Evolutionary conservation across 2,888 invertebrate species (phyloP).

Genomic region (Gari tellinella): DNA sequence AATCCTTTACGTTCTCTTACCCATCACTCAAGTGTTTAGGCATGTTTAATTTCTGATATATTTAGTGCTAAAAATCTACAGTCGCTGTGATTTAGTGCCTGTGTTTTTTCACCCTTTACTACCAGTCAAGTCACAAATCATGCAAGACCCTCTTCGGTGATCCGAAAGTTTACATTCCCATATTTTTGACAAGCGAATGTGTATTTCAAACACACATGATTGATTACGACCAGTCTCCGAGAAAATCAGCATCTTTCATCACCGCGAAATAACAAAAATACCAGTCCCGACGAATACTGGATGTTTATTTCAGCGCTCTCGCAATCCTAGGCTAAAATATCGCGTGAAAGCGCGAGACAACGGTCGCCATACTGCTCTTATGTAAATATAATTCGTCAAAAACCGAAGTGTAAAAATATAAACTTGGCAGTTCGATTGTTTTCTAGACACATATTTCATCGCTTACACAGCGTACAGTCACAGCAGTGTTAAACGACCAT

Average conservation of each 20-base stretch:
- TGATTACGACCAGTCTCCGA: conserved; percentile 21
- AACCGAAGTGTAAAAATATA: conserved; percentile 33
- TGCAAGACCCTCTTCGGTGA: no score
- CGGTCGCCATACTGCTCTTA: conserved; percentile 39
- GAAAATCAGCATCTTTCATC: conserved; percentile 28
- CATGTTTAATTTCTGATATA: no score
- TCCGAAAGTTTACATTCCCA: background rate
- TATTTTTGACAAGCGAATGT: conserved; percentile 33
- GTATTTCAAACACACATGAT: conserved; percentile 22
- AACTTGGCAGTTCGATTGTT: conserved; percentile 47
- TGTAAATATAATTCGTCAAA: conserved; percentile 50
- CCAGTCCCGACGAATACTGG: conserved; percentile 9
- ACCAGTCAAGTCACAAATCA: no score
- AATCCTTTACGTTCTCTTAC: no score
- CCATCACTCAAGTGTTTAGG: no score
- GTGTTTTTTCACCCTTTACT: no score
- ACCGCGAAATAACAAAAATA: conserved; percentile 27
- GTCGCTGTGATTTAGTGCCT: no score
- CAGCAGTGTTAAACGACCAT: no score
- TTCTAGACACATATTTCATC: conserved; percentile 45
- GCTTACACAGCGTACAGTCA: conserved; percentile 13
- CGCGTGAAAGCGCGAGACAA: conserved; percentile 15
- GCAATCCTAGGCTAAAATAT: background rate
- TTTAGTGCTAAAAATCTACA: no score
- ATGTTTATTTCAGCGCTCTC: no score